Evolutionary conservation across 2,113 vertebrate species (phyloP).

Genomic region (Vanacampus margaritifer): DNA sequence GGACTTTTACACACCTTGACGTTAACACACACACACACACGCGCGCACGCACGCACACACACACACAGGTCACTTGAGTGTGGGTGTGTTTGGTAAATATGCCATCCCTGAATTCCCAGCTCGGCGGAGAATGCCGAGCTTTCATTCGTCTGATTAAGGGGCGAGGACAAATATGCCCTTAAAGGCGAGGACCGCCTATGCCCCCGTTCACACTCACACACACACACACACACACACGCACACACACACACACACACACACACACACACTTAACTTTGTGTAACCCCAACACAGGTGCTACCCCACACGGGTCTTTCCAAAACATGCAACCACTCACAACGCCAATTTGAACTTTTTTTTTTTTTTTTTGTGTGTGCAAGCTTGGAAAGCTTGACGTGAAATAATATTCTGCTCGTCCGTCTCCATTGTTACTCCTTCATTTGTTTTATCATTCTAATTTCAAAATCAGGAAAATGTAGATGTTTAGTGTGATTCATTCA

Average conservation of each 20-base stretch:
- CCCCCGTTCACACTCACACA: background rate
- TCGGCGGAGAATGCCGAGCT: slow-evolving; percentile 60
- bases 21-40: slow-evolving; percentile 25
- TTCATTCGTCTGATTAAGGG: slow-evolving; percentile 69
- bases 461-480: too few species aligned
- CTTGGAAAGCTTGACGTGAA: background rate
- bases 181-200: slow-evolving; percentile 47
- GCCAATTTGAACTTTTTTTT: background rate
- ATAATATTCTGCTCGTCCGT: background rate
- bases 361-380: background rate
- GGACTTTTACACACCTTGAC: slow-evolving; percentile 47
- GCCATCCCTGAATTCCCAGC: slow-evolving; percentile 52
- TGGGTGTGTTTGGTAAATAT: slow-evolving; percentile 73
- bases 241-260: slow-evolving; percentile 20
- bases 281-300: slow-evolving; percentile 56
- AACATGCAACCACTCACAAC: slow-evolving; percentile 18
- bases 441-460: background rate
- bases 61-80: slow-evolving; percentile 46
- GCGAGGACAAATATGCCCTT: slow-evolving; percentile 70
- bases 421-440: background rate
- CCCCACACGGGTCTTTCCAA: slow-evolving; percentile 53
- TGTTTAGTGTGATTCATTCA: too few species aligned
- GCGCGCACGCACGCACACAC: slow-evolving; percentile 28
- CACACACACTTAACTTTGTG: slow-evolving; percentile 38
- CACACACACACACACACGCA: slow-evolving; percentile 19